These are phyloP conservation scores for Euzetes globulus DNA, from an alignment of 2,888 invertebrate genomes.

Conservation along the genomic window DNA sequence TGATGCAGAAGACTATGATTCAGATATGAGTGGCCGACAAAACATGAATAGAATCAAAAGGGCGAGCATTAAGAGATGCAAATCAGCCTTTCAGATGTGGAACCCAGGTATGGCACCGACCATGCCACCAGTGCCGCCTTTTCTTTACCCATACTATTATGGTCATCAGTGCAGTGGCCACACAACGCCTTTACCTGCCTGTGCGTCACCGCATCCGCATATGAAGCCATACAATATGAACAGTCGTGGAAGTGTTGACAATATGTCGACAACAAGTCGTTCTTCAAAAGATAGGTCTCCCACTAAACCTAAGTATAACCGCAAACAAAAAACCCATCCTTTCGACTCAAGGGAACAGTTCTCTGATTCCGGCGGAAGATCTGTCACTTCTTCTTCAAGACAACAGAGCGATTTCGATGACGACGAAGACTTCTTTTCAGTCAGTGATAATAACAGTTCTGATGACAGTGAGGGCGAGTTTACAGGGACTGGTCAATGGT, in stretches of 20 bases:
- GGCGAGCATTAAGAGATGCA: constrained; percentile 7
- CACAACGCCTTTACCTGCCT: not conserved
- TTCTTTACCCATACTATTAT: not conserved
- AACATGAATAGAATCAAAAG: not conserved
- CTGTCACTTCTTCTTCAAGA: constrained; percentile 1
- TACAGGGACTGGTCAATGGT: constrained; percentile 12
- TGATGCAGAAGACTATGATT: not conserved
- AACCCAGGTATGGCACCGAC: not conserved
- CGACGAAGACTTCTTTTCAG: constrained; percentile 21
- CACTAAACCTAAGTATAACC: not conserved
- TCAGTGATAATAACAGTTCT: not conserved
- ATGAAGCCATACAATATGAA: not conserved
- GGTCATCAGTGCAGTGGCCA: not conserved
- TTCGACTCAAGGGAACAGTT: not conserved
- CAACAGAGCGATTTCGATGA: constrained; percentile 16
- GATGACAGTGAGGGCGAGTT: not conserved
- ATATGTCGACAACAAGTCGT: not conserved
- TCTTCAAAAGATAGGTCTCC: not conserved
- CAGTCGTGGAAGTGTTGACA: constrained; percentile 4
- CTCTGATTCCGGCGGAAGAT: not conserved
- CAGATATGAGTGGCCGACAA: not conserved
- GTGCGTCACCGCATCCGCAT: constrained; percentile 4
- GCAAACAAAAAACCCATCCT: too few relatives aligned
- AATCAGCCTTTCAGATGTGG: constrained; percentile 15
- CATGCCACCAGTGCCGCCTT: not conserved